Evolutionary conservation across 2,797 vertebrate genomes (phyloP).

Genomic region (Scleropages formosus): DNA sequence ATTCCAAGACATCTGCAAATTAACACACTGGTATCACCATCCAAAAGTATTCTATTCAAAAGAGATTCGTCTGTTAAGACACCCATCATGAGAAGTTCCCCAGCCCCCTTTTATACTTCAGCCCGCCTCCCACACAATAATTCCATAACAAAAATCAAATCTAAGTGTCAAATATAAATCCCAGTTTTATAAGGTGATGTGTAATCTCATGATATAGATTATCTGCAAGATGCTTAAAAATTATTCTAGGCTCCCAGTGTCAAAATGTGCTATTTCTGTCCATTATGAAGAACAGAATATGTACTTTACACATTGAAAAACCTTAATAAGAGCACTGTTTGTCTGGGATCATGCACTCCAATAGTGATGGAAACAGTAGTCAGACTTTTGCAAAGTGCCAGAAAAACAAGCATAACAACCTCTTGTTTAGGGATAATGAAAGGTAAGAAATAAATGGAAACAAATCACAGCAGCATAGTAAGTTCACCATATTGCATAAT

Average conservation of each 20-base stretch:
- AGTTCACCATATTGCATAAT: not conserved
- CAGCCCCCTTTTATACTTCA: not conserved
- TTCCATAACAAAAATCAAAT: constrained; percentile 3
- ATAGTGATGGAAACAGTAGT: constrained; percentile 15
- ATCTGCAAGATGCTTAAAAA: not conserved
- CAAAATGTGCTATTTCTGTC: not conserved
- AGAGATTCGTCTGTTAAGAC: too few relatives aligned
- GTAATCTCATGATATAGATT: not conserved
- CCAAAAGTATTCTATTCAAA: not conserved
- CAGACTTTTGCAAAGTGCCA: constrained; percentile 15
- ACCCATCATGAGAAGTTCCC: too few relatives aligned
- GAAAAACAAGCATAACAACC: constrained; percentile 8
- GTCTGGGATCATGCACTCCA: constrained; percentile 20
- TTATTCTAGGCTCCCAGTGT: not conserved
- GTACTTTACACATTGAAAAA: constrained; percentile 8
- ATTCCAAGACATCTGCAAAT: not conserved
- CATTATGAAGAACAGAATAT: constrained; percentile 4
- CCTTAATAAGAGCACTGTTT: constrained; percentile 20
- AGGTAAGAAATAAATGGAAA: constrained; percentile 3
- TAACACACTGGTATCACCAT: not conserved
- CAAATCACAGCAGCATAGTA: not conserved
- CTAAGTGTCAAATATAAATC: constrained; percentile 10
- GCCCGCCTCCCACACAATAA: not conserved
- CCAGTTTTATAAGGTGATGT: constrained; percentile 2
- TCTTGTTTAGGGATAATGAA: not conserved